These are phyloP conservation scores for Calidris pugnax DNA, from an alignment of 2,113 vertebrate genomes.

Conservation along the genomic window DNA sequence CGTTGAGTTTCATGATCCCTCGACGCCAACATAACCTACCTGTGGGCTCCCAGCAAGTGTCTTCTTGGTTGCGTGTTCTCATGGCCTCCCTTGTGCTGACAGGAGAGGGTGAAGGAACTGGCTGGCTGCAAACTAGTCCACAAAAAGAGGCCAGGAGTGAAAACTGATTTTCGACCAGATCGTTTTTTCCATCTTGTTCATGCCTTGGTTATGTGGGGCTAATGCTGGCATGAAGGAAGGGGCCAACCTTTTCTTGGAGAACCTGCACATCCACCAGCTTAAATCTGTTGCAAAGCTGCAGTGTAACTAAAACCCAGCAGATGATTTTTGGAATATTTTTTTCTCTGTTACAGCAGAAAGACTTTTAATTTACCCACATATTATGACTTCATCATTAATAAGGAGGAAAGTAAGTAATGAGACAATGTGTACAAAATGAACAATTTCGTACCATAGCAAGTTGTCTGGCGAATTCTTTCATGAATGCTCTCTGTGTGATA, in stretches of 20 bases:
- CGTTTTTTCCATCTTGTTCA: not conserved
- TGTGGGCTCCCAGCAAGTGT: not conserved
- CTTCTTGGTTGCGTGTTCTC: not conserved
- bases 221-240: not conserved
- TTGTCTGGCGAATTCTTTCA: conserved; percentile 63
- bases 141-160: not conserved
- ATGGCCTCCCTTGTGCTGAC: not conserved
- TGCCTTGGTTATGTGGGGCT: not conserved
- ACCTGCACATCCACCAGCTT: not conserved
- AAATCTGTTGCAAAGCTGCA: not conserved
- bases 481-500: conserved; percentile 68
- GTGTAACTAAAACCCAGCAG: not conserved
- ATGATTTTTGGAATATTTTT: not conserved
- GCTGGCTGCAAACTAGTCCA: not conserved
- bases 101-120: not conserved
- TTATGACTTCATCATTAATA: conserved; percentile 64
- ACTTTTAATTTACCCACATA: conserved; percentile 58
- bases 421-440: conserved; percentile 61
- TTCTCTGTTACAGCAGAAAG: not conserved
- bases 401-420: conserved; percentile 60
- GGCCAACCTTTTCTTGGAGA: accelerated
- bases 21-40: not conserved
- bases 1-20: not conserved
- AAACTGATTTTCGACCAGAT: not conserved
- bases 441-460: conserved; percentile 1